Evolutionary conservation across 2,113 vertebrate species (phyloP).

Genomic region (mouse (Mus musculus)): GRCm39 chr7:35991001-35991500

Average conservation of each 20-base stretch:
- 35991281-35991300: neutral
- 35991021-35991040: neutral
- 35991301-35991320: neutral
- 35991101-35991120: neutral
- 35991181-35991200: neutral
- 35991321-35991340: no score
- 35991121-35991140: neutral
- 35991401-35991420: no score
- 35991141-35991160: neutral
- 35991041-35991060: neutral
- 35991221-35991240: neutral
- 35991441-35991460: no score
- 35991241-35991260: neutral
- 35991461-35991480: fast-evolving
- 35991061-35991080: neutral
- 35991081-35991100: neutral
- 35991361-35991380: no score
- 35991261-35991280: neutral
- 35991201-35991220: neutral
- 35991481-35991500: neutral
- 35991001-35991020: neutral
- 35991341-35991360: no score
- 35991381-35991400: no score
- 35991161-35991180: neutral
- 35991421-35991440: no score